These are phyloP conservation scores for Ichneumon xanthorius DNA, from an alignment of 2,888 invertebrate species.

Conservation along the genomic window DNA sequence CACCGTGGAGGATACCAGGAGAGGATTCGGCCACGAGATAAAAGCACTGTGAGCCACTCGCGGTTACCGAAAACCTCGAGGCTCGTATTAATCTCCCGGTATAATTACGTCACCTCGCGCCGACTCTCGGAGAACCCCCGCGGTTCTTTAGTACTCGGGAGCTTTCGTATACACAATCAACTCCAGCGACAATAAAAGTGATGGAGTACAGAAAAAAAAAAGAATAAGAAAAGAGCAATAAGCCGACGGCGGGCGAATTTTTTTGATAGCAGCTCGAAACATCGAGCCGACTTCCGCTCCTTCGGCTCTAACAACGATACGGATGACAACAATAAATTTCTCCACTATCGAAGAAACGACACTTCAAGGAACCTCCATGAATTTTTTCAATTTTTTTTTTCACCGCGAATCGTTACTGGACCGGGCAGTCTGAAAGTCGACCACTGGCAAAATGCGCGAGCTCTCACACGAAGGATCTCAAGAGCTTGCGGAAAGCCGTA, in stretches of 20 bases:
- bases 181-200: conserved; percentile 36
- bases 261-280: not conserved
- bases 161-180: conserved; percentile 30
- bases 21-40: conserved; percentile 77
- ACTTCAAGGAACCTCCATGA: not conserved
- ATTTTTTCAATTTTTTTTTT: not conserved
- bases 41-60: conserved; percentile 69
- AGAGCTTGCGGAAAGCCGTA: conserved; percentile 34
- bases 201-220: conserved; percentile 18
- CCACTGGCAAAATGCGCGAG: not conserved
- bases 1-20: conserved; percentile 65
- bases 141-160: conserved; percentile 1
- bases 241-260: not conserved
- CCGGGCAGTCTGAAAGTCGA: no score
- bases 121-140: not conserved
- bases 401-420: no score
- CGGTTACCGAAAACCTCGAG: conserved; percentile 75
- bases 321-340: not conserved
- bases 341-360: not conserved
- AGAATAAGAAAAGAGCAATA: conserved; percentile 11
- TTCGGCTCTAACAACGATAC: not conserved
- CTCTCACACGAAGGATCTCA: not conserved
- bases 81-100: conserved; percentile 80
- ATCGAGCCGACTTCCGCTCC: not conserved
- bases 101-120: conserved; percentile 81